phyloP scores from a whole-genome alignment of 2,888 invertebrate species.

The Polydrusus cervinus region DNA sequence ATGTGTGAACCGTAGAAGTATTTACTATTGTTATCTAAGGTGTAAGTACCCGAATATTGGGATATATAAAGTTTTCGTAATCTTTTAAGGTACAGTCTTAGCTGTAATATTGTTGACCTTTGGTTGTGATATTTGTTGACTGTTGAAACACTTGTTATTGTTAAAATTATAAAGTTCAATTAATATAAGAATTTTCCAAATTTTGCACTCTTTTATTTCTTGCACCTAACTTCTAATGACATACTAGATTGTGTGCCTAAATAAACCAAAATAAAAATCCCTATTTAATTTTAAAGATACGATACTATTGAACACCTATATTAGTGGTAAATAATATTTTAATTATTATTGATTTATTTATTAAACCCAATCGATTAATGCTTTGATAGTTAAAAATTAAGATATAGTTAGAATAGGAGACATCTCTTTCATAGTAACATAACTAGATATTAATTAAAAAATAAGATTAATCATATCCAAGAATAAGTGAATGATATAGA shows the following conservation, averaged over 20 bases:
- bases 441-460: not conserved
- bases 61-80: not conserved
- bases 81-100: not conserved
- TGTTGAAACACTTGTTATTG: constrained; percentile 2
- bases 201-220: constrained; percentile 40
- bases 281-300: too few species aligned
- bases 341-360: not conserved
- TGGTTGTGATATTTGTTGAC: constrained; percentile 8
- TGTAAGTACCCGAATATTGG: too few species aligned
- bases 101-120: not conserved
- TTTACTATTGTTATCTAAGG: not conserved
- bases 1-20: not conserved
- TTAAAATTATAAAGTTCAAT: constrained; percentile 24
- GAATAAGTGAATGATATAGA: not conserved
- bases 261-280: too few species aligned
- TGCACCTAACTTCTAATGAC: constrained; percentile 23
- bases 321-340: not conserved
- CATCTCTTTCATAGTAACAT: constrained; percentile 4
- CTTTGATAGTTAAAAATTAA: not conserved
- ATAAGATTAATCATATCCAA: not conserved
- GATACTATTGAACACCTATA: too few species aligned
- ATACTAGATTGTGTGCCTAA: not conserved
- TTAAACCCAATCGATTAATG: not conserved
- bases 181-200: constrained; percentile 19
- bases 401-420: not conserved